Conservation (phyloP, 2,113 vertebrate species). For the Notothenia coriiceps region DNA sequence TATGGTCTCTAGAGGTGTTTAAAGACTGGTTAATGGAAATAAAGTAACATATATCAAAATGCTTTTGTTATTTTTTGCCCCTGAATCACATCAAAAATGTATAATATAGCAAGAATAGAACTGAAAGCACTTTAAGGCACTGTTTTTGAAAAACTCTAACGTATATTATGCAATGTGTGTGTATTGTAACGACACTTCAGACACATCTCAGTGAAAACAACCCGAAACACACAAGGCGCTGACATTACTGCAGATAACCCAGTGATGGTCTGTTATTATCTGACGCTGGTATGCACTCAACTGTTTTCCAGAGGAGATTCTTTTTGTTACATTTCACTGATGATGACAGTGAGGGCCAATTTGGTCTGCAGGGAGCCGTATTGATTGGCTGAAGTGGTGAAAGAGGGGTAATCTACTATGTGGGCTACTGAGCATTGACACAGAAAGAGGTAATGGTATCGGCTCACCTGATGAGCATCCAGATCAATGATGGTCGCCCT, state of each 20-base stretch:
- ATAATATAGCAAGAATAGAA: no score
- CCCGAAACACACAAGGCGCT: background rate
- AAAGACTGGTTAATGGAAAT: no score
- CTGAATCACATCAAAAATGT: no score
- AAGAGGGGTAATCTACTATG: conserved; percentile 35
- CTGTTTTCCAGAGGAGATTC: conserved; percentile 21
- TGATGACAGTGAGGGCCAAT: conserved; percentile 44
- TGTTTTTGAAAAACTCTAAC: no score
- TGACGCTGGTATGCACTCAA: background rate
- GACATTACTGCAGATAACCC: conserved; percentile 6
- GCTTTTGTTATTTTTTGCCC: no score
- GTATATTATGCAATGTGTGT: no score
- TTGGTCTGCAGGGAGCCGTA: conserved; percentile 29
- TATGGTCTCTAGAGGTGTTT: no score
- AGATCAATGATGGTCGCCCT: conserved; percentile 95
- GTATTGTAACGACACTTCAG: background rate
- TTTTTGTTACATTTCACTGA: conserved; percentile 27
- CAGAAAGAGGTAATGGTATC: conserved; percentile 43
- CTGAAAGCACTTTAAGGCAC: no score
- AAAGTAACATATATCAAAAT: no score
- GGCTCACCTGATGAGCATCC: conserved; percentile 96
- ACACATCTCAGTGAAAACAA: background rate
- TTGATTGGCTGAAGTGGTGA: conserved; percentile 27
- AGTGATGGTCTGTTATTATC: conserved; percentile 6
- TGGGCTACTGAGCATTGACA: conserved; percentile 28